These are phyloP conservation scores for Saccostrea glomerata DNA, from an alignment of 1,140 invertebrate species.

Conservation along the genomic window DNA sequence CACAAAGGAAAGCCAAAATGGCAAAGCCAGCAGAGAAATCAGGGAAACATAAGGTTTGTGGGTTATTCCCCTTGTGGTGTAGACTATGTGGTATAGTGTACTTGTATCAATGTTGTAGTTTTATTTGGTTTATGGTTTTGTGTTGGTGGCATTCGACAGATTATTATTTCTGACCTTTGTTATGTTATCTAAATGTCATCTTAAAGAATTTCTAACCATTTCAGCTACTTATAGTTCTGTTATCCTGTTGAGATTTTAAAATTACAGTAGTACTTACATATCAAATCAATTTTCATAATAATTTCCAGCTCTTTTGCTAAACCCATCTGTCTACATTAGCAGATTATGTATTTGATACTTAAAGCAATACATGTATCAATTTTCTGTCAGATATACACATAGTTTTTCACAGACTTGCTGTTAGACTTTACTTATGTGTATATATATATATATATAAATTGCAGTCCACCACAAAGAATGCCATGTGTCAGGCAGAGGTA, in stretches of 20 bases:
- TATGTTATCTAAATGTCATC: background rate
- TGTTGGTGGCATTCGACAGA: background rate
- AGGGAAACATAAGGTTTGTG: background rate
- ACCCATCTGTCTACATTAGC: too few species aligned
- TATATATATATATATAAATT: background rate
- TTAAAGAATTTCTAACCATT: background rate
- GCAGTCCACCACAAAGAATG: constrained; percentile 62
- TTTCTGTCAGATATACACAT: too few species aligned
- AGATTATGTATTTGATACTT: too few species aligned
- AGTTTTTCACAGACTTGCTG: too few species aligned
- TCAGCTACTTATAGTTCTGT: too few species aligned
- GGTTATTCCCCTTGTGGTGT: constrained; percentile 15
- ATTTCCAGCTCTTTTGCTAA: too few species aligned
- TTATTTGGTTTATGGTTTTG: background rate
- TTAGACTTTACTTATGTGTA: background rate
- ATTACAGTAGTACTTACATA: too few species aligned
- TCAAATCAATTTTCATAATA: too few species aligned
- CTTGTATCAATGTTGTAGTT: background rate
- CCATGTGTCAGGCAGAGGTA: constrained; percentile 62
- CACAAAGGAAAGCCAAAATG: background rate
- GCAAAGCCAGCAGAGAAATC: background rate
- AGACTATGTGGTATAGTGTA: background rate
- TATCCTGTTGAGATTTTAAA: too few species aligned
- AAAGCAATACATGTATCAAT: too few species aligned
- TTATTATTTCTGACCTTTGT: constrained; percentile 9